Base-by-base conservation (phyloP, 2,113 vertebrate species). In the Progne subis region DNA sequence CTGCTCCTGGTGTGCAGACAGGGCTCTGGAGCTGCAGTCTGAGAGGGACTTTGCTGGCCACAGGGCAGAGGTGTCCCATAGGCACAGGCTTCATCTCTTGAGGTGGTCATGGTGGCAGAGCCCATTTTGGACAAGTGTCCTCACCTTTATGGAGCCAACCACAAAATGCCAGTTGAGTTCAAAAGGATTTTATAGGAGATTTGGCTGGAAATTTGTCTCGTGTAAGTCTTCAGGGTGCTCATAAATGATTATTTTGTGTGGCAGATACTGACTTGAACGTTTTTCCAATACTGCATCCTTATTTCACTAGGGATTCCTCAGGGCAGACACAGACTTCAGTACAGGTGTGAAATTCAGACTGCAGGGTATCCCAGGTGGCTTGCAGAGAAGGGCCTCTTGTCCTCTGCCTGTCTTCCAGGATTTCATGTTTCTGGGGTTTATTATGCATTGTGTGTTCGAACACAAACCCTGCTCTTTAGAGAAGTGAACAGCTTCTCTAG, bases 401-500 rank as follows among this genome's bases (percentile, higher is more conserved):
- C 75, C 69, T 83, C 59, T 75, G 61, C 82, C 63, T 67, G 61
- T 72, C 71, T 88, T 69, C 39, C 65, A 90, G 75, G 71, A 92
- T 81, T 86, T 85, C 39, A 18, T 31, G 7, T 88, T 92, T 90
- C 50, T 13, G 56, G 86, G 61, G 31, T 70, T 86, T 91, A 21
- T 95, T 87, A 75, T 55, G 64, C 72, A 6, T 44, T 77, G 29
- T 86, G 24, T 8, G 2, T 95, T 94, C 21, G 0, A 90, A 81
- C 18, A 46, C 71, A 85, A 87, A 53, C 81, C 52, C 70, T 67
- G 70, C 37, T 92, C 78, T 96, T 91, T 86, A 90, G 90, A 83
- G 41, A 60, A 88, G 78, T n/a, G 39, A 94, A 55, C 56, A 67
- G 81, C 49, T 95, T 90, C 82, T 95, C 18, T 94, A 90, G 91